Evolutionary conservation across 2,888 invertebrate species (phyloP), one percentile per base, ranked within the genome.

Genomic region (Ferrisia virgata): DNA sequence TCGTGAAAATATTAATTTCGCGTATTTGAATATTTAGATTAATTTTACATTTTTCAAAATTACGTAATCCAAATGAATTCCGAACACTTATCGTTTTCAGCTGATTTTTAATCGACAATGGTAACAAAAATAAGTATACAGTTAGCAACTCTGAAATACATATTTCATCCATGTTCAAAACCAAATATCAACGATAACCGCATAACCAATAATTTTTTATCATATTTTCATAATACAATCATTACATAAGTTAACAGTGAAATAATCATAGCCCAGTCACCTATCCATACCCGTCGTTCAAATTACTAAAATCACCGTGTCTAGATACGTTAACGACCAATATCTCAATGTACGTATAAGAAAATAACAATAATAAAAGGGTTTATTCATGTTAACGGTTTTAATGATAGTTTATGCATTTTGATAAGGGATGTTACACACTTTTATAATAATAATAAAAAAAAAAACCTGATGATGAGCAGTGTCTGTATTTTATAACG

Each of bases 371-470:
- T 18, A 80, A 80, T 28, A 58, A 81, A 81, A 81, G 81, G 81
- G 81, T 81, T 81, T 31, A 64, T 39, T 81, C 81, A 33, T 39
- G 47, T 81, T 81, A 81, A 81, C 81, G 81, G 81, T 81, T 81
- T 58, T 81, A 53, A 81, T 81, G 81, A 81, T 81, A 81, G 81
- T 81, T 81, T 64, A 36, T 81, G 53, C 58, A 81, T 58, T 53
- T 58, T 81, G 47, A 81, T 81, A 81, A 58, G 53, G 81, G 81
- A 81, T 81, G 81, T n/a, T 36, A 64, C 64, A 64, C 53, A 81
- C 36, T n/a, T 39, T 33, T n/a, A n/a, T n/a, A n/a, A 36, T 64
- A 64, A 58, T 58, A 81, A 11, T 33, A 80, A 47, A 80, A 79
- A 76, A 79, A 13, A 28, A 81, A 53, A 81, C 33, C 64, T 22